Base-by-base conservation (phyloP, 64 coral and sea anemone genomes). In the Anthopleura sola region DNA sequence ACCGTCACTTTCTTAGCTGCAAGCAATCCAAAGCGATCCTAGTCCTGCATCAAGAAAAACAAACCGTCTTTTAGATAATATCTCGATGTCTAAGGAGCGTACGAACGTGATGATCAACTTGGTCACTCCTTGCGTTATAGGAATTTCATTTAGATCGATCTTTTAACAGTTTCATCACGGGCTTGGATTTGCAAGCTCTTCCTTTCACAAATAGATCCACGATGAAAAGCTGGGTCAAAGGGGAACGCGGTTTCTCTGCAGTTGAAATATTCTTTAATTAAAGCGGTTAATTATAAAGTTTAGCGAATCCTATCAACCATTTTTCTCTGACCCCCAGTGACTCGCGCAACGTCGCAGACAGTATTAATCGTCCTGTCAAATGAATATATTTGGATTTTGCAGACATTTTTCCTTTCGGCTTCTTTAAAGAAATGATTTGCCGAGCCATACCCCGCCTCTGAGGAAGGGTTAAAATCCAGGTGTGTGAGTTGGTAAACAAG, bases 91-190 rank as follows among this genome's bases (percentile, higher is more conserved):
- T 34, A 10, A 71, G 40, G n/a, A 31, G 10, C 58, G 58, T 71
- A 71, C 29, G 26, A 34, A 71, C 66, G 66, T 71, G 66, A 71
- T 71, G 66, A 29, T 32, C 66, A 1, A 0, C 1, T 32, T 71
- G 66, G 29, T 71, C 66, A 34, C 66, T 71, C 26, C 66, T 71
- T 71, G 66, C 66, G 66, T 71, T 71, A 71, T 71, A 71, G 66
- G 66, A 71, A 71, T 71, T 71, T 71, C 66, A 71, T 71, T 71
- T 34, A 13, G n/a, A 71, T 17, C 9, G 13, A 36, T 71, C 66
- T 71, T 71, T 71, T 71, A 71, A 71, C 66, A 71, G 31, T 32
- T 71, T 71, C 66, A 71, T 71, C 66, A 20, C 66, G n/a, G 66
- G 28, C 26, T 71, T 71, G 14, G 10, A 34, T 71, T 71, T 71